These are phyloP conservation scores for Galemys pyrenaicus DNA, from an alignment of 2,113 vertebrate genomes.

Conservation along the genomic window DNA sequence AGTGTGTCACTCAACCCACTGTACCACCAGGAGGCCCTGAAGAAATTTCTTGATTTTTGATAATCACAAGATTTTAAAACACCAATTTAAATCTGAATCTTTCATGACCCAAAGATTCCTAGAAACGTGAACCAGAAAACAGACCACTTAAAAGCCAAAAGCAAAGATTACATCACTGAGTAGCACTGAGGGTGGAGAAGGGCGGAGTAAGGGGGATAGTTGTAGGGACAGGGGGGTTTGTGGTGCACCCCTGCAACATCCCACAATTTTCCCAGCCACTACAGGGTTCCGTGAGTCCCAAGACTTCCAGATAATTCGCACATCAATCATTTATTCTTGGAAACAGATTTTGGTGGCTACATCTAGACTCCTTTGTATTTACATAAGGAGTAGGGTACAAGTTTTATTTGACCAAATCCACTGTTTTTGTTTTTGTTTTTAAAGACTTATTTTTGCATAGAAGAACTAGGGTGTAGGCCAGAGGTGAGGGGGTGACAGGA, in stretches of 20 bases:
- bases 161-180: neutral
- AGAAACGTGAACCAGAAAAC: accelerated
- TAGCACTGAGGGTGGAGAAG: accelerated
- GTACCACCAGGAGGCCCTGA: neutral
- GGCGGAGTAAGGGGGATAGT: no score
- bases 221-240: neutral
- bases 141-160: neutral
- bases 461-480: no score
- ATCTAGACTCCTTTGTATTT: neutral
- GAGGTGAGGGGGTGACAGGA: no score
- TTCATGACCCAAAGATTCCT: neutral
- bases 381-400: no score
- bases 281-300: no score
- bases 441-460: no score
- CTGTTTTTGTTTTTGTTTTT: neutral
- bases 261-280: neutral
- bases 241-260: accelerated
- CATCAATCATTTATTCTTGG: neutral
- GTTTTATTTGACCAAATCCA: neutral
- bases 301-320: neutral
- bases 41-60: neutral
- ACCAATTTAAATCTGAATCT: neutral
- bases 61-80: neutral
- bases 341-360: neutral
- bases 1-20: no score